Base-by-base conservation (phyloP, 2,888 invertebrate genomes). In the Lathronympha strigana region DNA sequence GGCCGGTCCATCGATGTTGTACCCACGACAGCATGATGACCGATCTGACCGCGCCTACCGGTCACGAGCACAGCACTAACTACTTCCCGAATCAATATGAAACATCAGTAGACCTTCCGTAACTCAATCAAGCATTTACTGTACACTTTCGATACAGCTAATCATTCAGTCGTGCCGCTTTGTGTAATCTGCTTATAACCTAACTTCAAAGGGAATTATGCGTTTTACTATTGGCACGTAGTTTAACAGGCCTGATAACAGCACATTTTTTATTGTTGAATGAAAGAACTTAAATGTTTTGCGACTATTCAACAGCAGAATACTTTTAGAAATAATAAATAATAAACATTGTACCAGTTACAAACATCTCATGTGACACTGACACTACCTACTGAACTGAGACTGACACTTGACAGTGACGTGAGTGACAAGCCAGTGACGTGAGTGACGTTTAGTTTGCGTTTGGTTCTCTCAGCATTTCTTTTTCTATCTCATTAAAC, bases 1-100 rank as follows among this genome's bases (percentile, higher is more conserved):
- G 78, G 69, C 86, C 77, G 55, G 87, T 87, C 92, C 92, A 92
- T 76, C 88, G 83, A 72, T 90, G 82, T 68, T 84, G 86, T 38
- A 92, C 73, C 85, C 87, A 87, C 58, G 84, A 78, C 75, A 85
- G 77, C 90, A 92, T 91, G 67, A 67, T 72, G 71, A 75, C 60
- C 61, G 64, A 67, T 43, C 43, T 13, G 11, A 55, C 54, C 21
- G 13, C 11, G 49, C 25, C 17, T 23, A 66, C 55, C 51, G 53
- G 57, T 51, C 51, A 21, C 38, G 19, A 51, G 50, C 54, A 58
- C 50, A 49, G 28, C 45, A 57, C 57, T 62, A 49, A 28, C 66
- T 66, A 36, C 54, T 66, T 66, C 66, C 66, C 60, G 47, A 11
- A 38, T 6, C 19, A 13, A 38, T 28, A 61, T 43, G 19, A 47